Conservation (phyloP, 2,113 vertebrate genomes). For the Rutilus rutilus region DNA sequence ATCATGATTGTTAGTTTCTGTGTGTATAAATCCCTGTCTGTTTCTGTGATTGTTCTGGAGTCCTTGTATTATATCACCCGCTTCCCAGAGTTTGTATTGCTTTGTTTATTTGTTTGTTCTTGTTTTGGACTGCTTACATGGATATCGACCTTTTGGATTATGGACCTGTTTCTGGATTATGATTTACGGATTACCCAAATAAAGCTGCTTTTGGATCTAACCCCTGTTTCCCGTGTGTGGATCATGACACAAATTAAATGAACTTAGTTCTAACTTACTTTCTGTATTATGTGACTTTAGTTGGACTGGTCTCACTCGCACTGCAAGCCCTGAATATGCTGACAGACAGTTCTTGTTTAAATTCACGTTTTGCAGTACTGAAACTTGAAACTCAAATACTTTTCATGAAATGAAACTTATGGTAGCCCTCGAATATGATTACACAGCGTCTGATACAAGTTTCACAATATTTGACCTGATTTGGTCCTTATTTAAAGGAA, state of each 20-base stretch:
- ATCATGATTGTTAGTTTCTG: too few relatives aligned
- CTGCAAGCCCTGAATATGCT: not conserved
- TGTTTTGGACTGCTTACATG: too few relatives aligned
- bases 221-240: too few relatives aligned
- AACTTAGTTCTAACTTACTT: not conserved
- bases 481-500: not conserved
- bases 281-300: not conserved
- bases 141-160: too few relatives aligned
- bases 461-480: not conserved
- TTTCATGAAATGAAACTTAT: slow-evolving; percentile 5
- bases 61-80: too few relatives aligned
- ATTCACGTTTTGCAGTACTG: not conserved
- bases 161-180: too few relatives aligned
- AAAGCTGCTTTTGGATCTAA: too few relatives aligned
- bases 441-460: not conserved
- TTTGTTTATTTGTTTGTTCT: too few relatives aligned
- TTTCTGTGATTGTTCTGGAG: too few relatives aligned
- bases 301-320: not conserved
- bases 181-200: too few relatives aligned
- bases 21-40: too few relatives aligned
- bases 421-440: not conserved
- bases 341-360: not conserved
- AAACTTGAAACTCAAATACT: not conserved
- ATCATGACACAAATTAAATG: not conserved
- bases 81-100: too few relatives aligned